Evolutionary conservation across 1,140 invertebrate species (phyloP).

Genomic region (Ylistrum balloti): DNA sequence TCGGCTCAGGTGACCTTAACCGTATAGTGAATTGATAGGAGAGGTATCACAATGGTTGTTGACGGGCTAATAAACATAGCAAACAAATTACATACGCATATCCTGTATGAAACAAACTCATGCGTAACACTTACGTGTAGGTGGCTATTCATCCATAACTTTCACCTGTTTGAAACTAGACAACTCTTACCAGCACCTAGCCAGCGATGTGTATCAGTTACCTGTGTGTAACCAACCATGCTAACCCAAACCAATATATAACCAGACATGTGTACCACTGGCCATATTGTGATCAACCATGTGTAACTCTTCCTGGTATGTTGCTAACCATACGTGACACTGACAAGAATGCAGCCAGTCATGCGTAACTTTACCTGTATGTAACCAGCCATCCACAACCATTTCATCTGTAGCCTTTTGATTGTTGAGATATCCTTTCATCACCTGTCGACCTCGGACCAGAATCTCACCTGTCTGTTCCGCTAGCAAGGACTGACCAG

Average conservation of each 20-base stretch:
- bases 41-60: too few relatives aligned
- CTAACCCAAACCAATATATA: neutral
- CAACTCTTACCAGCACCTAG: neutral
- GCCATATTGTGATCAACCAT: slow-evolving; percentile 90
- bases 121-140: too few relatives aligned
- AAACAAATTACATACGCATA: too few relatives aligned
- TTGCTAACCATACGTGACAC: neutral
- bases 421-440: slow-evolving; percentile 89
- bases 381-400: slow-evolving; percentile 89
- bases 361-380: slow-evolving; percentile 83
- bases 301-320: slow-evolving; percentile 85
- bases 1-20: too few relatives aligned
- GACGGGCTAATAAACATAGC: too few relatives aligned
- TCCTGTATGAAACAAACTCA: too few relatives aligned
- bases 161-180: too few relatives aligned
- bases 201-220: neutral
- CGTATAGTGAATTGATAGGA: too few relatives aligned
- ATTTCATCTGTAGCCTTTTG: slow-evolving; percentile 88
- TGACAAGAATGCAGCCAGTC: neutral
- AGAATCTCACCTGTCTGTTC: slow-evolving; percentile 79
- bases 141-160: too few relatives aligned
- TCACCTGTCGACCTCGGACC: slow-evolving; percentile 79
- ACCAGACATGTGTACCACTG: neutral
- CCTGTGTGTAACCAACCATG: slow-evolving; percentile 84
- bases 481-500: slow-evolving; percentile 61